Conservation (phyloP, 2,797 vertebrate species). For the Sandelia bainsii region DNA sequence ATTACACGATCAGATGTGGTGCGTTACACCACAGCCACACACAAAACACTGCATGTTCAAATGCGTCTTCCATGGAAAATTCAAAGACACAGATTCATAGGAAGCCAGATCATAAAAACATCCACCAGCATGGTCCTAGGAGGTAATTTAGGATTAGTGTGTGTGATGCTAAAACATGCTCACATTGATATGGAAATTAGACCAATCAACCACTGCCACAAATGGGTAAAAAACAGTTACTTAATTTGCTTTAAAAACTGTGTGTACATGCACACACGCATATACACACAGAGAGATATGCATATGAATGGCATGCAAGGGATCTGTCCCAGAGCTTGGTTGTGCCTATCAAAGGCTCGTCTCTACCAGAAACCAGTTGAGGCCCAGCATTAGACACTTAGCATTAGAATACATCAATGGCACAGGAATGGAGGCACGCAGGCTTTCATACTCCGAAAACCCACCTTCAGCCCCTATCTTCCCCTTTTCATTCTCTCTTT, state of each 20-base stretch:
- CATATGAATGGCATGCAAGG: conserved; percentile 78
- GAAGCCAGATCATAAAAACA: conserved; percentile 52
- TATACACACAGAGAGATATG: conserved; percentile 61
- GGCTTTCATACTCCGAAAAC: conserved; percentile 75
- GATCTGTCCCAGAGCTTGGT: conserved; percentile 68
- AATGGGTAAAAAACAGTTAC: conserved; percentile 69
- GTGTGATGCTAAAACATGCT: conserved; percentile 57
- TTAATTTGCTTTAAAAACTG: conserved; percentile 57
- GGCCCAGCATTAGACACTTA: conserved; percentile 78
- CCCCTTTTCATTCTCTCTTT: conserved; percentile 72
- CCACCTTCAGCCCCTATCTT: conserved; percentile 77
- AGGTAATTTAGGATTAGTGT: conserved; percentile 68
- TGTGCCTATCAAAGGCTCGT: conserved; percentile 74
- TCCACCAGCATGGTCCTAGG: conserved; percentile 45
- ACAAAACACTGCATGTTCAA: conserved; percentile 33
- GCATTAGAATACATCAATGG: conserved; percentile 84
- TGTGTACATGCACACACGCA: conserved; percentile 37
- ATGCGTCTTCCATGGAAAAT: conserved; percentile 22
- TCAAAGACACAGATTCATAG: conserved; percentile 23
- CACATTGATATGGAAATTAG: conserved; percentile 77
- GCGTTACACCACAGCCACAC: conserved; percentile 38
- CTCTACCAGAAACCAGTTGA: conserved; percentile 71
- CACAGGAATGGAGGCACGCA: conserved; percentile 67
- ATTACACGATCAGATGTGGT: conserved; percentile 64
- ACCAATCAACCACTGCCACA: conserved; percentile 52